phyloP scores from a whole-genome alignment of 2,797 vertebrate species.

The Tokudaia tokunoshimensis region DNA sequence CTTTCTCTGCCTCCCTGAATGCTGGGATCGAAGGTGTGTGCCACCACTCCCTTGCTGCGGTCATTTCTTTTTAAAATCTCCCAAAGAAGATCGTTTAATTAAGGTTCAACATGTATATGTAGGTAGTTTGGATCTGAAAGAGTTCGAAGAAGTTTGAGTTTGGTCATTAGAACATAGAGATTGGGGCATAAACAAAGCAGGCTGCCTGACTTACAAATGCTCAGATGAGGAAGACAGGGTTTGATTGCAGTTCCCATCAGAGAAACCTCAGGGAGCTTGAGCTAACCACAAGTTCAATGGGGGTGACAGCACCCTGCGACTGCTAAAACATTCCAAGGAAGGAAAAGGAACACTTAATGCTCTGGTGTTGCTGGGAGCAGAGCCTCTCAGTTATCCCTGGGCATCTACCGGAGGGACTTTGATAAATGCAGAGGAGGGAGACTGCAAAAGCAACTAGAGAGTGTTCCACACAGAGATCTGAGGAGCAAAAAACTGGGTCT shows the following conservation, averaged over 20 bases:
- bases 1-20: neutral
- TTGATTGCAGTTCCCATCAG: neutral
- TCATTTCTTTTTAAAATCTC: neutral
- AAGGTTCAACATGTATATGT: neutral
- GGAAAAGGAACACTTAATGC: neutral
- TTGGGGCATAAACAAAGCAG: neutral
- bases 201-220: neutral
- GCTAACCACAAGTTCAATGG: neutral
- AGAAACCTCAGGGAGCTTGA: neutral
- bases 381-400: neutral
- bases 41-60: neutral
- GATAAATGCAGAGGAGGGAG: neutral
- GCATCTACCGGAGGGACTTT: neutral
- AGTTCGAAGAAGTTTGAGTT: neutral
- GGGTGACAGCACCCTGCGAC: neutral
- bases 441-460: neutral
- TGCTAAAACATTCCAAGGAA: neutral
- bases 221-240: neutral
- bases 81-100: constrained; percentile 15
- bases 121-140: constrained; percentile 1
- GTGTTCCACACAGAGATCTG: neutral
- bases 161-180: constrained; percentile 11
- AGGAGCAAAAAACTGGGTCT: neutral
- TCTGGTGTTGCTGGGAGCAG: neutral
- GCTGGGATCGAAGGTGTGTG: neutral